These are phyloP conservation scores for Delichon dasypus DNA, from an alignment of 2,797 vertebrate genomes.

Conservation along the genomic window DNA sequence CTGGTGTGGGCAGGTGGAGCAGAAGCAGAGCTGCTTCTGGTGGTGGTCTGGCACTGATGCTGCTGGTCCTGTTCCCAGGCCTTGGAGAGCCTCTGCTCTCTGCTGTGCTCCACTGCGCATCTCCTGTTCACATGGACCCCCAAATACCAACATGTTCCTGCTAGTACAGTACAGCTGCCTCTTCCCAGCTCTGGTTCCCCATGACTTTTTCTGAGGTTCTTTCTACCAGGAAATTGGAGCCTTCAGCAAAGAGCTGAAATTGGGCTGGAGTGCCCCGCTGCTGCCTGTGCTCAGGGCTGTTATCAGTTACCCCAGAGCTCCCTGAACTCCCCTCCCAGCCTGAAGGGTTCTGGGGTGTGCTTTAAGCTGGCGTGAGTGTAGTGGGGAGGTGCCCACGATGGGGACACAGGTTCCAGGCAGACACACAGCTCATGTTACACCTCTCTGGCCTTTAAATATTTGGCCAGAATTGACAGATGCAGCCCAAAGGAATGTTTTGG, in stretches of 20 bases:
- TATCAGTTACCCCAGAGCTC: not conserved
- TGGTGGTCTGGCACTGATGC: not conserved
- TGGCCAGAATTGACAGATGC: not conserved
- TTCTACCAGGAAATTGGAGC: not conserved
- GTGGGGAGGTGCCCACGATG: not conserved
- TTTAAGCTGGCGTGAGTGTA: not conserved
- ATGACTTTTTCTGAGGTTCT: not conserved
- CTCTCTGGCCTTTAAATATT: not conserved
- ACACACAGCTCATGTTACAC: accelerated
- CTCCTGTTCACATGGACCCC: accelerated
- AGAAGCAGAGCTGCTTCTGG: not conserved
- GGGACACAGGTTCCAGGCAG: not conserved
- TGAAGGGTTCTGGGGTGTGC: not conserved
- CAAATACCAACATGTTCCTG: not conserved
- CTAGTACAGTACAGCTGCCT: not conserved
- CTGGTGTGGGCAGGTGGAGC: not conserved
- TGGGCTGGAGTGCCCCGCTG: not conserved
- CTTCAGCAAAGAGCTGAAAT: not conserved
- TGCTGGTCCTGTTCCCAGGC: not conserved
- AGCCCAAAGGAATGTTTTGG: not conserved
- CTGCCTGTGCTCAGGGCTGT: not conserved
- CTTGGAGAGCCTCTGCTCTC: not conserved
- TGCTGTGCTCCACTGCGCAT: not conserved
- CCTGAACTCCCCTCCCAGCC: not conserved
- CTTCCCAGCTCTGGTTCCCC: not conserved